Evolutionary conservation across 2,113 vertebrate species (phyloP).

Genomic region (Lepus americanus): DNA sequence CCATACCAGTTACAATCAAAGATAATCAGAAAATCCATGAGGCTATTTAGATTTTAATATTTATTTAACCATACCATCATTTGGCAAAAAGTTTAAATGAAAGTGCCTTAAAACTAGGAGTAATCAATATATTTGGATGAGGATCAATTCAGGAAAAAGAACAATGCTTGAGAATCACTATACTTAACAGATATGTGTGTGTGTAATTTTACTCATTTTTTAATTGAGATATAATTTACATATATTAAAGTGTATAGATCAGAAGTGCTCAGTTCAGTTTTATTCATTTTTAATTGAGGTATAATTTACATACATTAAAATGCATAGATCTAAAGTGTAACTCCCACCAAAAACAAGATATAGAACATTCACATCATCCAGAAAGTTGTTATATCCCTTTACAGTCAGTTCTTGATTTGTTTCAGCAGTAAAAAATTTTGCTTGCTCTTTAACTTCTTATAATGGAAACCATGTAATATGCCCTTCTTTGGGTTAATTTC

Average conservation of each 20-base stretch:
- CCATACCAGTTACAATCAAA: constrained; percentile 33
- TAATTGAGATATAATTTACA: constrained; percentile 73
- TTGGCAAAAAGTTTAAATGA: constrained; percentile 61
- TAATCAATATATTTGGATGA: constrained; percentile 45
- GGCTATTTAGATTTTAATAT: not conserved
- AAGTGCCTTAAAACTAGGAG: constrained; percentile 35
- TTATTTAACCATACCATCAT: constrained; percentile 30
- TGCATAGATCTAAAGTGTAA: constrained; percentile 25
- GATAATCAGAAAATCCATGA: not conserved
- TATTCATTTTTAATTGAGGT: constrained; percentile 71
- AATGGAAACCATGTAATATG: not conserved
- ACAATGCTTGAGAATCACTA: constrained; percentile 42
- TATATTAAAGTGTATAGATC: constrained; percentile 57
- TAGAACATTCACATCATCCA: constrained; percentile 2
- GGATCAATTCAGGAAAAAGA: constrained; percentile 40
- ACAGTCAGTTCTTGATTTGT: constrained; percentile 35
- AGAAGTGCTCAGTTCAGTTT: constrained; percentile 47
- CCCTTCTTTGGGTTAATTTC: not conserved
- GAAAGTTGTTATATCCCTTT: constrained; percentile 21
- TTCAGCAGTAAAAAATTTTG: not conserved
- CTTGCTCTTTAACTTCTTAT: not conserved
- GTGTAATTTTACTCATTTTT: constrained; percentile 68
- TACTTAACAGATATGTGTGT: constrained; percentile 50
- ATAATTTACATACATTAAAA: constrained; percentile 75
- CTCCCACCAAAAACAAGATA: constrained; percentile 31